Evolutionary conservation across 2,888 invertebrate species (phyloP), one percentile per base, ranked within the genome.

Genomic region (Lypha dubia): DNA sequence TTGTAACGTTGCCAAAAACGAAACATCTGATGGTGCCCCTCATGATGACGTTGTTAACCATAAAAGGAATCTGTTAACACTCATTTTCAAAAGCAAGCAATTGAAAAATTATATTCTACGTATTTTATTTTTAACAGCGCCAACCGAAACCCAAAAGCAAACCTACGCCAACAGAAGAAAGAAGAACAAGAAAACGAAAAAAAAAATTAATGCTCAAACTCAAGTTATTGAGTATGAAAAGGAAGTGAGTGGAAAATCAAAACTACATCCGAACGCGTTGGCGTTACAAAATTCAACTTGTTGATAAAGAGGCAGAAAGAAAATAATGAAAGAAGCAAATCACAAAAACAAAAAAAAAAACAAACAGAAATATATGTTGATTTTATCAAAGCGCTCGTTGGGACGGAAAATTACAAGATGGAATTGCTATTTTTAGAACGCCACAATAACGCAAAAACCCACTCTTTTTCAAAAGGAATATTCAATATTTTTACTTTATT

Each of bases 221-320:
- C 24, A 41, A 9, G 2, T 5, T n/a, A 28, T n/a, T 38, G 8
- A 44, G 41, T 7, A n/a, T 46, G 1, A 38, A 74, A 74, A 51
- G 76, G 71, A 80, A 80, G 71, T 79, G 63, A 76, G 56, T 84
- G 15, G 38, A 46, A 79, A 74, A 63, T 56, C 46, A 17, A 17
- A 65, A 76, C 79, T 56, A 73, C 79, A 71, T 73, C 67, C 79
- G 60, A 60, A 41, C 76, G 76, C 76, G 84, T 84, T 38, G 84
- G 79, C 75, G 75, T 76, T 79, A 35, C 7, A 32, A 22, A 51
- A 79, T 44, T 51, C 63, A 79, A 62, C 35, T 35, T 74, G 65
- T 44, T 68, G 74, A n/a, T n/a, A n/a, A n/a, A 32, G 51, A 22
- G 51, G 9, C 15, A 32, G 44, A 44, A 44, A 11, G 15, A 17